phyloP scores from a whole-genome alignment of 2,797 vertebrate species.

The Huso huso region DNA sequence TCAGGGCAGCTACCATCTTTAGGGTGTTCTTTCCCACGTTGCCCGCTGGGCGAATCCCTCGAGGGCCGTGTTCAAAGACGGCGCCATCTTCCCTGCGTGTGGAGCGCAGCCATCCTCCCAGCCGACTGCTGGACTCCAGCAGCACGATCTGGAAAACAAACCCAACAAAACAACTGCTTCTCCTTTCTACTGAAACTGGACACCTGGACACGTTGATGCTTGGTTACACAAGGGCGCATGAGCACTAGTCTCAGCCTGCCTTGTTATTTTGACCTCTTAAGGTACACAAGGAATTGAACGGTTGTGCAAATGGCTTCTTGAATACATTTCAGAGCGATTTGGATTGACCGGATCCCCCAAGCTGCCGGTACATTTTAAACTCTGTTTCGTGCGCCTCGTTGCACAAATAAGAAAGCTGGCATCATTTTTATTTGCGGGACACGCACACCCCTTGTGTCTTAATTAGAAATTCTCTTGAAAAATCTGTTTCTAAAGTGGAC shows the following conservation, averaged over 20 bases:
- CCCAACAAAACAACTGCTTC: background rate
- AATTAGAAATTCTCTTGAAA: background rate
- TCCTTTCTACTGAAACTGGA: background rate
- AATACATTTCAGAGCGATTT: too few relatives aligned
- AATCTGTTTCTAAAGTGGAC: background rate
- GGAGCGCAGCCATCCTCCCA: conserved; percentile 80
- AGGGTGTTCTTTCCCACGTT: conserved; percentile 66
- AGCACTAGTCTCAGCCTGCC: too few relatives aligned
- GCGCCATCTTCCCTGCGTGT: conserved; percentile 69
- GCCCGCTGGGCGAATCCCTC: conserved; percentile 70
- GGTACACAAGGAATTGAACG: too few relatives aligned
- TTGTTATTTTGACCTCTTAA: too few relatives aligned
- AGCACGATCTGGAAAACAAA: conserved; percentile 49
- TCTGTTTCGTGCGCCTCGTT: too few relatives aligned
- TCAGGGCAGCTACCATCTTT: conserved; percentile 53
- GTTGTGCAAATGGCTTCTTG: too few relatives aligned
- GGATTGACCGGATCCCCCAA: too few relatives aligned
- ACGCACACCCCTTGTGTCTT: background rate
- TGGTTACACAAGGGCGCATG: background rate
- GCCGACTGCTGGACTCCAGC: conserved; percentile 62
- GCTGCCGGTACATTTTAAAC: too few relatives aligned
- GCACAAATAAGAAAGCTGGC: too few relatives aligned
- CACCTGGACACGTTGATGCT: background rate
- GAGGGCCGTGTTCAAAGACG: conserved; percentile 80
- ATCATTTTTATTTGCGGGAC: background rate